A percentile compares a stretch with the other conserved stretches of the same genome.
These are phyloP conservation scores for Rhipidura dahli DNA, from an alignment of 2,113 vertebrate species.

Conservation along the genomic window DNA sequence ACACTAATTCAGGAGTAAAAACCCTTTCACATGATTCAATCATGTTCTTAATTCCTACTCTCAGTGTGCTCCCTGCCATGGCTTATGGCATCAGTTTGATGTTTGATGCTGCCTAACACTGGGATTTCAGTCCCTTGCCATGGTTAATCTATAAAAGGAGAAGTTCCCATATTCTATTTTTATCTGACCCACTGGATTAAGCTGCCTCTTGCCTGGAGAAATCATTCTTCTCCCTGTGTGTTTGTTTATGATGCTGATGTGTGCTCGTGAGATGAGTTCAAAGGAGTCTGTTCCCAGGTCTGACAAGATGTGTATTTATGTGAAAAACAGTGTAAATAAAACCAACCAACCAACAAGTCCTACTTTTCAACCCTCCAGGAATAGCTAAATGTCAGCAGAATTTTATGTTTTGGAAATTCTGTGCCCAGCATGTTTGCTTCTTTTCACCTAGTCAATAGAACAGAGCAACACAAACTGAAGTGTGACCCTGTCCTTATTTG, in stretches of 20 bases:
- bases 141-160: neutral
- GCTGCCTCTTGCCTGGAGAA: neutral
- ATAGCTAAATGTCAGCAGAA: neutral
- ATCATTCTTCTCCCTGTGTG: neutral
- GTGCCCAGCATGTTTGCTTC: neutral
- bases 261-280: neutral
- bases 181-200: neutral
- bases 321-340: neutral
- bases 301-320: neutral
- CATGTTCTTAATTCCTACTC: neutral
- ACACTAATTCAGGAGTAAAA: neutral
- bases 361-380: neutral
- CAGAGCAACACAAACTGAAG: constrained; percentile 1
- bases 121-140: neutral
- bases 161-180: neutral
- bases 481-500: neutral
- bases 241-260: neutral
- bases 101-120: neutral
- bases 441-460: neutral
- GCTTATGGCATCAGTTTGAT: neutral
- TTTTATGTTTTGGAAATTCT: neutral
- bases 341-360: neutral
- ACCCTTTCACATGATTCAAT: neutral
- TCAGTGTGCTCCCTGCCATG: neutral
- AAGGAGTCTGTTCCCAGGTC: neutral